Evolutionary conservation across 2,113 vertebrate genomes (phyloP), one percentile per base, ranked within the genome.

Genomic region (Vidua chalybeata): DNA sequence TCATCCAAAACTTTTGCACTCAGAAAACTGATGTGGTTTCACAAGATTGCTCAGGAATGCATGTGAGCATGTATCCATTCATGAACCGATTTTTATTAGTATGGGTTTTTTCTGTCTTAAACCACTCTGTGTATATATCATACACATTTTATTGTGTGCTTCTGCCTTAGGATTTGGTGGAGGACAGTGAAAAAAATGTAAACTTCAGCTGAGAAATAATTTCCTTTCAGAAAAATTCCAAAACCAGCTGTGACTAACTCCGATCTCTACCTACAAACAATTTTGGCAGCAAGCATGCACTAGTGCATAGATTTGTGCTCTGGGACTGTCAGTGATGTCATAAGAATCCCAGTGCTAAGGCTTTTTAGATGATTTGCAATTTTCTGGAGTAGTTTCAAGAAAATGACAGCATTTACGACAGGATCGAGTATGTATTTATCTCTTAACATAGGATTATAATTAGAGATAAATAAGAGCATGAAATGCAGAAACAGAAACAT

Each of bases 211-310:
- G 54, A 94, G 88, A 94, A 87, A 94, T 76, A 28, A 72, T 87
- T 93, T 94, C 12, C 45, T 93, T 79, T 84, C 41, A 46, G 46
- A 78, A 72, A 94, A 95, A 94, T 89, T 73, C 19, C 61, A 94
- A 95, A 96, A 84, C 56, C 83, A 95, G 64, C 91, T 96, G 93
- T 76, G 72, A 58, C 37, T 79, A 77, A 58, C 28, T 59, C 66
- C 5, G 1, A 2, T 56, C 45, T 93, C 56, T 90, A 94, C 90
- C 89, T 96, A 81, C 62, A 67, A 93, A 93, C 54, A 45, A 48
- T 81, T 93, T 28, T 54, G 28, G 61, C 16, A 10, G 75, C 63
- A 80, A 83, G 30, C 55, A 77, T 31, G n/a, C 64, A 87, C 0
- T 26, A 90, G 13, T 33, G 5, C 68, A 78, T 31, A 45, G 77